Evolutionary conservation across 2,888 invertebrate species (phyloP), one percentile per base, ranked within the genome.

Genomic region (Chrysolina americana): DNA sequence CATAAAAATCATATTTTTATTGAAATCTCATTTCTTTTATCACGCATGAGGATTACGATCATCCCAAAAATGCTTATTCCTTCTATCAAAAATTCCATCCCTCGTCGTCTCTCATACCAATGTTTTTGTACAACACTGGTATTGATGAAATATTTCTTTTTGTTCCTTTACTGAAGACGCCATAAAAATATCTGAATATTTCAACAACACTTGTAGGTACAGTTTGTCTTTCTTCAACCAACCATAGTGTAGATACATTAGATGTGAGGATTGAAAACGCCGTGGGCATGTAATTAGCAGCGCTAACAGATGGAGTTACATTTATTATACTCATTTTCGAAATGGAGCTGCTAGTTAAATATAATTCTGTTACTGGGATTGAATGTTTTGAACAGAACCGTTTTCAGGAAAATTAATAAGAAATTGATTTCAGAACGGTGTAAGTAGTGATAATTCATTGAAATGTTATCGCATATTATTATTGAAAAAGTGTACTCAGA

Each of bases 171-270:
- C 90, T 89, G 98, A 98, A 87, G 95, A 96, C 76, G 93, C 98
- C 85, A 98, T 99, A 80, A 98, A 98, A 90, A 98, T 99, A 11
- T 99, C 41, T 62, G 76, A 79, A 78, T 77, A 79, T 77, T 75
- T 79, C 79, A 79, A 70, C 74, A 75, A 65, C 68, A 70, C 74
- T 73, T 74, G 69, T 68, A 66, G 21, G 68, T 71, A 76, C 68
- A 74, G 77, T 72, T 73, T 75, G 78, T 78, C 79, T 79, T 78
- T 79, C 79, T 77, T 66, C 77, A 66, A 62, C 41, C 53, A 68
- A 69, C 21, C 68, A 72, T 75, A 66, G 74, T 78, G 78, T 74
- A 59, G 78, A 78, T 77, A 75, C 75, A 70, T 70, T 76, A 74
- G 71, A 66, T 47, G 78, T 77, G 79, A 77, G 76, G 75, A 79